Evolutionary conservation across 2,888 invertebrate genomes (phyloP), one percentile per base, ranked within the genome.

Genomic region (Opisthograptis luteolata): DNA sequence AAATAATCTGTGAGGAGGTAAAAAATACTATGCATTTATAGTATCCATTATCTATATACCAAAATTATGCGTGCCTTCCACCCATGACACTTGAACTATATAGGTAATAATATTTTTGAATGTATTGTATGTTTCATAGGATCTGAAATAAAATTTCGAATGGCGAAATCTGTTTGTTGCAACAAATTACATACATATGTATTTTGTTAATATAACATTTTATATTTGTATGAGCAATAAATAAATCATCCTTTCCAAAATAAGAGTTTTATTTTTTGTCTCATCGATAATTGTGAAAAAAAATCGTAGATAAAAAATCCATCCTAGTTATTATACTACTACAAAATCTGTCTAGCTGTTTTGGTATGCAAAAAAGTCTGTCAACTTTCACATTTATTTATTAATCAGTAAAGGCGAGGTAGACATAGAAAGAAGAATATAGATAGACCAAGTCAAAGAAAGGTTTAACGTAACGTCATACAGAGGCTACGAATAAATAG

Each of bases 171-270:
- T 84, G 79, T 79, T 73, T 73, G 67, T 71, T 66, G 64, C 60
- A 71, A 64, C 62, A 66, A 76, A 70, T 73, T 68, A 76, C 59
- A 62, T 62, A n/a, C n/a, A n/a, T n/a, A n/a, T n/a, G n/a, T n/a
- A 78, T 80, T 79, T 79, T 79, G 76, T 79, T 76, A 79, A 69
- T 63, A 76, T 76, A 77, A 66, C 66, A 65, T 73, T 79, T 76
- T 78, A 76, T 74, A 73, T 69, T 68, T 68, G 45, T 63, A 39
- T 70, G 68, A 76, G 78, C 73, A 83, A 82, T 81, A 80, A 83
- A 82, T 81, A 80, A 79, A 81, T 55, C 43, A 52, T 68, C 58
- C 80, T 79, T 76, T 78, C 68, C 64, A 68, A 57, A 47, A 24
- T 53, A 40, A 19, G 30, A 13, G 10, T 34, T 39, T 49, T 34